A percentile compares a stretch with the other conserved stretches of the same genome.
Conservation (phyloP, 2,113 vertebrate genomes). For the Synodontis membranacea region DNA sequence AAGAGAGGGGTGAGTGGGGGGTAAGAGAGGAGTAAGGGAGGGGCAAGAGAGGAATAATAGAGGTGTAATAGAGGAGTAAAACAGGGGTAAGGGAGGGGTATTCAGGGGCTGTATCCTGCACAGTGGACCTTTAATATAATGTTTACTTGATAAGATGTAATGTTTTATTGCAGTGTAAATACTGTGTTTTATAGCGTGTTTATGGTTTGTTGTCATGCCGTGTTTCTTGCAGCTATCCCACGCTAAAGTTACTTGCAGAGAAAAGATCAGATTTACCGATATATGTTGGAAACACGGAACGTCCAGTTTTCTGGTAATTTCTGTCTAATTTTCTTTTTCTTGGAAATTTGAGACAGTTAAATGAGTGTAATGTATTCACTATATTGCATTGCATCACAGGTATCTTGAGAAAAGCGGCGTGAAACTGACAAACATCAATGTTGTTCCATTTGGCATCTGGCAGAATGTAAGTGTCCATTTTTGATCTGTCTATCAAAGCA, state of each 20-base stretch:
- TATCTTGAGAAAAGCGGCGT: conserved; percentile 73
- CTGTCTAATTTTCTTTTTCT: neutral
- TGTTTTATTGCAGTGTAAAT: neutral
- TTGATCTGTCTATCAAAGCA: neutral
- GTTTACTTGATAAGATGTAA: neutral
- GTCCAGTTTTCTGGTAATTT: conserved; percentile 77
- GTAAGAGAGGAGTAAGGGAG: no score
- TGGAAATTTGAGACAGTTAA: neutral
- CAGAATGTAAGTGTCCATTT: conserved; percentile 65
- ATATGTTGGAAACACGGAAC: conserved; percentile 77
- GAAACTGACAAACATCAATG: conserved; percentile 74
- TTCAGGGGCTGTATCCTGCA: no score
- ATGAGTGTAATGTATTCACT: neutral
- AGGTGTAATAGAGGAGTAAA: no score
- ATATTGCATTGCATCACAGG: conserved; percentile 24
- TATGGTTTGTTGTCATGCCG: no score
- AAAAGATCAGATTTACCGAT: conserved; percentile 73
- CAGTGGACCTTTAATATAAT: no score
- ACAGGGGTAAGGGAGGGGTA: no score
- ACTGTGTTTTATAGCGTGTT: neutral
- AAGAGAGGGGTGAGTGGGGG: no score
- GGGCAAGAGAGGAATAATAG: no score
- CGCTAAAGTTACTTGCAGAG: conserved; percentile 68
- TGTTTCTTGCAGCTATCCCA: conserved; percentile 67
- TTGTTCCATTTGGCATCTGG: conserved; percentile 78